These are phyloP conservation scores for Spea multiplicata DNA, from an alignment of 2,113 vertebrate species.

Conservation along the genomic window DNA sequence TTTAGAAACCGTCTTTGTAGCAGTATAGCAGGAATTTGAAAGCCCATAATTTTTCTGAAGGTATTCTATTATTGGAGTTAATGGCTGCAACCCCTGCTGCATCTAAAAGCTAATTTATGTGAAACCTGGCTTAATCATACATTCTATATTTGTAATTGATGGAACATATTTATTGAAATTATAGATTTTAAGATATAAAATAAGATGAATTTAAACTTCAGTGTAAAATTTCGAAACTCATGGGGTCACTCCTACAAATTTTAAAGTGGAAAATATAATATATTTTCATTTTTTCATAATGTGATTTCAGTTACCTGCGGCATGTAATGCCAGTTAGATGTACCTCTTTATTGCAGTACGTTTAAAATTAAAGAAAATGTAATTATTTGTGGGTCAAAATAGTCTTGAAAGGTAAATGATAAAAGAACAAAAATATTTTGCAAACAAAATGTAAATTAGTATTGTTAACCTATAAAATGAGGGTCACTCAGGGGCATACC, in stretches of 20 bases:
- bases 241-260: slow-evolving; percentile 25
- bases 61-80: slow-evolving; percentile 49
- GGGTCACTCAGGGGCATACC: too few species aligned
- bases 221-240: slow-evolving; percentile 19
- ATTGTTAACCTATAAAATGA: too few species aligned
- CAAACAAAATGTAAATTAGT: too few species aligned
- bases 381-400: too few species aligned
- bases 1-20: slow-evolving; percentile 42
- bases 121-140: slow-evolving; percentile 42
- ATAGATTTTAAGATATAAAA: slow-evolving; percentile 39
- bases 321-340: not conserved
- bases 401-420: too few species aligned
- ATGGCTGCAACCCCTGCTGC: slow-evolving; percentile 46
- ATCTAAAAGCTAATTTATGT: slow-evolving; percentile 47
- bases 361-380: too few species aligned
- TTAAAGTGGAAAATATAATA: slow-evolving; percentile 23
- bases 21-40: slow-evolving; percentile 39
- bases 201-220: slow-evolving; percentile 34
- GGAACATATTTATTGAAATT: slow-evolving; percentile 45
- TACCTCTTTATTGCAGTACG: too few species aligned
- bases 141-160: slow-evolving; percentile 48
- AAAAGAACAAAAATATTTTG: too few species aligned
- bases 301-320: not conserved
- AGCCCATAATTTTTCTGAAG: slow-evolving; percentile 48
- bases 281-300: not conserved